Percentiles rank a stretch among this genome's conserved stretches.
These are phyloP conservation scores for Tenthredo notha DNA, from an alignment of 2,888 invertebrate species.

Conservation along the genomic window DNA sequence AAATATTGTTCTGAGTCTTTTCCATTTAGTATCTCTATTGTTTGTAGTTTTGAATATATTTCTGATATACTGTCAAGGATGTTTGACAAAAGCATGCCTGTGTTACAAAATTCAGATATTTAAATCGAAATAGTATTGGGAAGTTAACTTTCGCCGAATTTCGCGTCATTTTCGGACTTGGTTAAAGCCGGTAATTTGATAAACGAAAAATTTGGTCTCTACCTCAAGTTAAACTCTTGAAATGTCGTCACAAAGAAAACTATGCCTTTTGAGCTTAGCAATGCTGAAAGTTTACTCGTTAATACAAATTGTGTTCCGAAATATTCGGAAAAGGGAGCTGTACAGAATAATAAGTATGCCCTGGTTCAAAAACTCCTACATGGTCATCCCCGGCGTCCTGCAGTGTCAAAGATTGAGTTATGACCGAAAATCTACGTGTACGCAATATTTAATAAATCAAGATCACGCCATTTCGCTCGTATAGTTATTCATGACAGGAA, in stretches of 20 bases:
- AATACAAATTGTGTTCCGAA: slow-evolving; percentile 30
- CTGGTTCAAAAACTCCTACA: slow-evolving; percentile 24
- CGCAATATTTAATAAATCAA: background rate
- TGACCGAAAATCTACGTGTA: background rate
- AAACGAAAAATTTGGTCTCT: background rate
- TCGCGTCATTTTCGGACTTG: background rate
- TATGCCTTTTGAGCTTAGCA: background rate
- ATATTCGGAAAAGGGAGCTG: slow-evolving; percentile 6
- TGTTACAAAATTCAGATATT: background rate
- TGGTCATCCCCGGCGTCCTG: slow-evolving; percentile 66
- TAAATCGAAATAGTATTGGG: background rate
- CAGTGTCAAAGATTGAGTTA: slow-evolving; percentile 58
- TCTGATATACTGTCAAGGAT: background rate
- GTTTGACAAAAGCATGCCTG: background rate
- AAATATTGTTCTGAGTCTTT: background rate
- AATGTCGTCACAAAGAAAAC: background rate
- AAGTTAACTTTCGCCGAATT: slow-evolving; percentile 13
- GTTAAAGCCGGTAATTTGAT: background rate
- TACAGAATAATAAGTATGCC: slow-evolving; percentile 15
- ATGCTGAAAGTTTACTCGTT: slow-evolving; percentile 32
- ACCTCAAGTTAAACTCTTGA: background rate
- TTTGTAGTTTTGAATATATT: background rate
- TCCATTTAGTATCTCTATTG: background rate
- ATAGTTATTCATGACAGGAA: background rate
- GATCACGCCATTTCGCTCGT: background rate